Evolutionary conservation across 92 coral and sea anemone genomes (phyloP), one percentile per base, ranked within the genome.

Genomic region (Porites lobata): DNA sequence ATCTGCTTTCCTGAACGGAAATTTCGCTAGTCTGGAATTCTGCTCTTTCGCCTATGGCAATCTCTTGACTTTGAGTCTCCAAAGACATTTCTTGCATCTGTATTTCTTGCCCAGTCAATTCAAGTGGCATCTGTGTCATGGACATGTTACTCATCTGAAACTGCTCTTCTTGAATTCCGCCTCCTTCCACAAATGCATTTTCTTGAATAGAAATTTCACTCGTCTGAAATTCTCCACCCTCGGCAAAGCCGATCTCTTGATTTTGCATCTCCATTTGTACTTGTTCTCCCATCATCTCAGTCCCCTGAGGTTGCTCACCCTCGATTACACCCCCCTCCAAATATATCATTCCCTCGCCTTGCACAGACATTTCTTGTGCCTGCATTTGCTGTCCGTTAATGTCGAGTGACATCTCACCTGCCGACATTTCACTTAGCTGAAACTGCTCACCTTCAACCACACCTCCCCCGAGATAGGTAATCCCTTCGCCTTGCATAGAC

Each of bases 191-290:
- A 38, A 4, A 4, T 38, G 47, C 47, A 38, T 38, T 38, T 38
- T 38, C 47, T 38, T 38, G 47, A 38, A 38, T 0, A 38, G 47
- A 38, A 38, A 38, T 38, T 56, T 79, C 76, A 9, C 15, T 77
- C 9, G 76, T 74, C 76, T 68, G 29, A 68, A 79, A 56, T 64
- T 66, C 81, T 65, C 65, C 91, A n/a, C 52, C 59, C 13, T 18
- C 72, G 72, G 29, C 69, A 59, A 29, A 66, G 65, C 15, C 57
- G 47, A 80, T 24, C 18, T 54, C 88, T 29, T 76, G 75, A 65
- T 14, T 14, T 56, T 56, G 53, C 80, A 72, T n/a, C 68, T 77
- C 43, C 75, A 74, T 75, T 38, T 7, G 9, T 18, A 22, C 21
- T 12, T 50, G 63, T 57, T 67, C 90, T 72, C 77, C 77, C 47